Evolutionary conservation across 2,113 vertebrate genomes (phyloP), one percentile per base, ranked within the genome.

Genomic region (Strigops habroptila): DNA sequence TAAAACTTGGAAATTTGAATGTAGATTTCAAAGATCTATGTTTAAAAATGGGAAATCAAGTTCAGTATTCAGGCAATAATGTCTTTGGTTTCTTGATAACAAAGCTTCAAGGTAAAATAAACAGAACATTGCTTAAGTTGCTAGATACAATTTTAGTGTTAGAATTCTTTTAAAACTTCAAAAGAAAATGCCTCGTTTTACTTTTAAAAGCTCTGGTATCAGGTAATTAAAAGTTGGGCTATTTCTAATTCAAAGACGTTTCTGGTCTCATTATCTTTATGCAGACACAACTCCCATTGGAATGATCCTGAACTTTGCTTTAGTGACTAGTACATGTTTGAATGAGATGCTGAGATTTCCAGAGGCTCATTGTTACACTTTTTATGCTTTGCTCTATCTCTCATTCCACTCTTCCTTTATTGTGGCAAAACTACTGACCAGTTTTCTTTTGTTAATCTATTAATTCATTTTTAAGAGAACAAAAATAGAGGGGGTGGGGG

Each of bases 1-100:
- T 8, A 31, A 92, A 75, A 83, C 55, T 73, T 90, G 23, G 46
- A 81, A 86, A 91, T 63, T 48, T 60, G 37, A 88, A 76, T 33
- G 44, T 65, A 89, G 46, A 48, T 95, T 94, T 96, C 53, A 88
- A 86, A 78, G n/a, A 78, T 75, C n/a, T 85, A 13, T 69, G 53
- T 91, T 94, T 88, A 87, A 94, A 92, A 97, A 83, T 44, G 8
- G 14, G 30, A 76, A 75, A 64, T 52, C 4, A 60, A 60, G 13
- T 60, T 91, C 35, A 76, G 22, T 51, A 33, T 35, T 64, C 2
- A 9, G n/a, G 19, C 6, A 84, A 52, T 44, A 74, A 2, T 39
- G 33, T 30, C 22, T 84, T 93, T 51, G 6, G 10, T 75, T 78
- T 82, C 10, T 63, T 64, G 27, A 12, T 57, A 84, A 51, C 3